Evolutionary conservation across 2,113 vertebrate genomes (phyloP).

Genomic region (Sceloporus tristichus): DNA sequence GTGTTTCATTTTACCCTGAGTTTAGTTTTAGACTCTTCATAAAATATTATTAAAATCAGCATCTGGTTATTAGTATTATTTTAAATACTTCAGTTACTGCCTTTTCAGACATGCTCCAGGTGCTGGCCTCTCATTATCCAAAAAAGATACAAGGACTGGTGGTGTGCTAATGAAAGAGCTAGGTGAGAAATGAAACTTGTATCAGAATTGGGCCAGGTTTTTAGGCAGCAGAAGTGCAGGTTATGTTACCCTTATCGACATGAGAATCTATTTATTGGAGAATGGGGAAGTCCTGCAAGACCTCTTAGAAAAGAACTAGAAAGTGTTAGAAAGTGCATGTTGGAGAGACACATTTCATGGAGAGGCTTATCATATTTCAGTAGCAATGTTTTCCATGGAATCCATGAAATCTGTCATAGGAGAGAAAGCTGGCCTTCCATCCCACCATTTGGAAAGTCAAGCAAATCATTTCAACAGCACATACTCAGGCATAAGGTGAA

Average conservation of each 20-base stretch:
- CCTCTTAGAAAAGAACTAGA: background rate
- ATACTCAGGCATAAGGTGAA: background rate
- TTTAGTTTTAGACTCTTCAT: conserved; percentile 17
- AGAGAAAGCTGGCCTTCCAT: conserved; percentile 33
- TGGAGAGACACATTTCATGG: conserved; percentile 44
- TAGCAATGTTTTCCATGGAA: background rate
- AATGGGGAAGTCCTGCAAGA: background rate
- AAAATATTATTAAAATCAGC: conserved; percentile 43
- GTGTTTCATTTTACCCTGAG: background rate
- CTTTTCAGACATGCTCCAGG: conserved; percentile 20
- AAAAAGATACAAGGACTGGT: background rate
- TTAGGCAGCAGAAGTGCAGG: background rate
- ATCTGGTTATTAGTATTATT: conserved; percentile 37
- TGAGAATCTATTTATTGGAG: background rate
- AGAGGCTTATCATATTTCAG: conserved; percentile 31
- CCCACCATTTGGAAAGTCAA: background rate
- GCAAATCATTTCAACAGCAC: background rate
- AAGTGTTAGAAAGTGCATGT: conserved; percentile 23
- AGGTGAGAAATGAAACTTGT: background rate
- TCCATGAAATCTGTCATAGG: conserved; percentile 21
- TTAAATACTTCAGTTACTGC: conserved; percentile 9
- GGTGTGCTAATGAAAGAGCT: background rate
- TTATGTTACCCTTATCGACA: background rate
- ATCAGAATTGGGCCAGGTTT: background rate
- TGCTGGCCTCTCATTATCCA: conserved; percentile 31